Evolutionary conservation across 2,888 invertebrate genomes (phyloP), one percentile per base, ranked within the genome.

Genomic region (Monoplex corrugatus): DNA sequence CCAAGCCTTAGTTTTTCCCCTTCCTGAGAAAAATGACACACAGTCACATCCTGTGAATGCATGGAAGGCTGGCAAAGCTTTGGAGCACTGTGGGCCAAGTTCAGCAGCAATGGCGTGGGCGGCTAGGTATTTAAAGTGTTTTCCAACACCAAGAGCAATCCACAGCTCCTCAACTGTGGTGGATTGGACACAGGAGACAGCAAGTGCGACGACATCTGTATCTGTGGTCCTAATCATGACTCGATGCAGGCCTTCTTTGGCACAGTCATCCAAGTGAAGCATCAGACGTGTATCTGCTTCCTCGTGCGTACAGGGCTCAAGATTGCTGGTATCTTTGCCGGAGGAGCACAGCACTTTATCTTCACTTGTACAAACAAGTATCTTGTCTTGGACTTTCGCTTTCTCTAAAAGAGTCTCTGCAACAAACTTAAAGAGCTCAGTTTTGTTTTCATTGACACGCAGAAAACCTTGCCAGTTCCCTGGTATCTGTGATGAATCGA

Each of bases 191-290:
- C 38, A 19, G 10, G 43, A 16, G 19, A 2, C 43, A 43, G 43
- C 43, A 43, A 44, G 80, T 80, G n/a, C 80, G 19, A 80, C 80
- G 2, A 80, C 80, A 28, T 43, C 80, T 5, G 43, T 28, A 43
- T n/a, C 43, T 43, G 43, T 43, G 2, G 80, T 43, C 43, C 80
- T 80, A 3, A 43, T 43, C 80, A 80, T 8, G 80, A 35, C 38
- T 75, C 13, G 0, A 5, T 75, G 75, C 75, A 75, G 75, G 38
- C 75, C 75, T 23, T 35, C 75, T 19, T 75, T 5, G 2, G 16
- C 75, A 75, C 75, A 75, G 75, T 75, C 75, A 75, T 75, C 75
- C 38, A 75, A 16, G 38, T 75, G 23, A 38, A 57, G 57, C 57
- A 10, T 38, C 16, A 38, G 13, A 75, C 38, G 75, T 38, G 16